phyloP scores from a whole-genome alignment of 2,888 invertebrate genomes.

The Ormyrus labotus region DNA sequence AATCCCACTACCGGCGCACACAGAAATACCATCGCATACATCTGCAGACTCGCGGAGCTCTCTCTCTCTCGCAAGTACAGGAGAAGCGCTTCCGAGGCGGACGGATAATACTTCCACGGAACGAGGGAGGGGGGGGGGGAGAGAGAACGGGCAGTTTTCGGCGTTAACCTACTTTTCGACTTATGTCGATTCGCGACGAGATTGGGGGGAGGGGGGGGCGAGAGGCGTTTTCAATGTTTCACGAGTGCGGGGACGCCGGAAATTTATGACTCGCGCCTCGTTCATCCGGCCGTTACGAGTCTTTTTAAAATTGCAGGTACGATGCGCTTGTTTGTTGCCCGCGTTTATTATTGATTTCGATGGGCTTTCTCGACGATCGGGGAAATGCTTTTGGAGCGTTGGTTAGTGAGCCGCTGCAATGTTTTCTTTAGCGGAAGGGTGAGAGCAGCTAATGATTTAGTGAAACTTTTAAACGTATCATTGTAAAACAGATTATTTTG shows the following conservation, averaged over 20 bases:
- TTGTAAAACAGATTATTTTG: too few species aligned
- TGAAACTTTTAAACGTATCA: too few species aligned
- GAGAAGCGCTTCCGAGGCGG: too few species aligned
- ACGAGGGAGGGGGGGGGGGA: background rate
- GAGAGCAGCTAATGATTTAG: too few species aligned
- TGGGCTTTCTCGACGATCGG: background rate
- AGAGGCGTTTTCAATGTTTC: slow-evolving; percentile 26
- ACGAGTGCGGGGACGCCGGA: background rate
- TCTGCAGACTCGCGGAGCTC: too few species aligned
- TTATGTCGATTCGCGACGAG: slow-evolving; percentile 15
- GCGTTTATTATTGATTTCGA: background rate
- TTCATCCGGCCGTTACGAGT: slow-evolving; percentile 20
- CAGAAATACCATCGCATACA: too few species aligned
- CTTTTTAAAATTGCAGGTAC: slow-evolving; percentile 24
- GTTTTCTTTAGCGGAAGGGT: too few species aligned
- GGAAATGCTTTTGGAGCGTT: too few species aligned
- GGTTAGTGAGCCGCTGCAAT: too few species aligned
- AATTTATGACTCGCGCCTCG: slow-evolving; percentile 12
- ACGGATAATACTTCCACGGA: too few species aligned
- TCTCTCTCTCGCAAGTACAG: too few species aligned
- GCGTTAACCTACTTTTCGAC: slow-evolving; percentile 39
- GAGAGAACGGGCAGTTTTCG: background rate
- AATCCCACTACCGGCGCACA: too few species aligned
- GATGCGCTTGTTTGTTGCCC: background rate
- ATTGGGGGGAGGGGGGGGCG: background rate